Evolutionary conservation across 2,888 invertebrate species (phyloP).

Genomic region (Cheiracanthium punctorium): DNA sequence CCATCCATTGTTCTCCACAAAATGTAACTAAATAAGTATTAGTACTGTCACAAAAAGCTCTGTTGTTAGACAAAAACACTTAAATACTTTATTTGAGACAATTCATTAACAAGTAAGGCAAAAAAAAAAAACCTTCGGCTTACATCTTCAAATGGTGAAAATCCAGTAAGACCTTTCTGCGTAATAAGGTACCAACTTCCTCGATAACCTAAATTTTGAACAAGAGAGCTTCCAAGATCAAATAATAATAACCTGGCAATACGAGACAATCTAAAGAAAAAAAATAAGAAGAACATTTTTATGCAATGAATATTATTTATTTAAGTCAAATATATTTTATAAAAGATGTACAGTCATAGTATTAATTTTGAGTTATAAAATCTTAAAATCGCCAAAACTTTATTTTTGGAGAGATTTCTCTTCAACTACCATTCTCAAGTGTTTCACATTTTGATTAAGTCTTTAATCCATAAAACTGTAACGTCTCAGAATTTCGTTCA

Average conservation of each 20-base stretch:
- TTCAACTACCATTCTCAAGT: no score
- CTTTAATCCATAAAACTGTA: no score
- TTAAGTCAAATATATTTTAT: no score
- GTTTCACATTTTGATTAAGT: no score
- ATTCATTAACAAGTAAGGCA: background rate
- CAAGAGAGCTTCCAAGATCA: constrained; percentile 79
- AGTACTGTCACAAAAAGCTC: no score
- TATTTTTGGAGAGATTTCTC: no score
- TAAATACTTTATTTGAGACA: background rate
- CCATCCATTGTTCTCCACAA: constrained; percentile 74
- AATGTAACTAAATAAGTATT: constrained; percentile 62
- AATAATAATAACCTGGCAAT: constrained; percentile 78
- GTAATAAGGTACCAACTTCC: constrained; percentile 79
- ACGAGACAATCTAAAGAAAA: constrained; percentile 76
- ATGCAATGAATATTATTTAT: no score
- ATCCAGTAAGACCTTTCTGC: constrained; percentile 79
- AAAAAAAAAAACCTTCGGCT: constrained; percentile 3
- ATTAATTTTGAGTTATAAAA: no score
- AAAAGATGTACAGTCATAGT: no score
- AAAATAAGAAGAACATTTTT: background rate
- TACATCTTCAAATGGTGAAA: constrained; percentile 78
- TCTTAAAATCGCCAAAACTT: no score
- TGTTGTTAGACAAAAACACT: background rate
- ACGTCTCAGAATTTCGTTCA: no score
- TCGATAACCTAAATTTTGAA: constrained; percentile 79